phyloP scores from a whole-genome alignment of 2,888 invertebrate species.

The Tricholauxania praeusta region DNA sequence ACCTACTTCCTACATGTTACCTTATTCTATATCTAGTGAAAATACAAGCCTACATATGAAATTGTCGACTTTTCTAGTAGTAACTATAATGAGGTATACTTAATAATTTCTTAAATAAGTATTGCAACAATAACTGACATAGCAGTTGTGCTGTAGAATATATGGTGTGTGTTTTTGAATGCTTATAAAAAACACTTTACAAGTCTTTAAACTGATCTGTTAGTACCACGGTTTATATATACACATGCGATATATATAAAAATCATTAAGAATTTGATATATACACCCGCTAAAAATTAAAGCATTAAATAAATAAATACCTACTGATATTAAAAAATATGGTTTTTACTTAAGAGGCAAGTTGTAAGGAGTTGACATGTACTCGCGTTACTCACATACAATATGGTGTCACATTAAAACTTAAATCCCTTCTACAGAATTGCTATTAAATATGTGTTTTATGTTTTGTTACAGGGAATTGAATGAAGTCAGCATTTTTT shows the following conservation, averaged over 20 bases:
- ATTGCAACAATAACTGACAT: conserved; percentile 3
- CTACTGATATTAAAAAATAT: neutral
- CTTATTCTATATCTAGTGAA: conserved; percentile 32
- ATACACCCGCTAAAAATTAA: conserved; percentile 22
- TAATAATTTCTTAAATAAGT: conserved; percentile 1
- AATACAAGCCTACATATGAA: neutral
- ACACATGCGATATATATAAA: too few species aligned
- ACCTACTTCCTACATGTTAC: conserved; percentile 44
- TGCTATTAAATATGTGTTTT: too few species aligned
- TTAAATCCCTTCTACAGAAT: too few species aligned
- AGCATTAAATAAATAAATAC: conserved; percentile 8
- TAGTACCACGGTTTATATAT: conserved; percentile 8
- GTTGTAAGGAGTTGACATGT: neutral
- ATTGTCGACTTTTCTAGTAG: conserved; percentile 27
- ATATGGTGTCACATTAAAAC: too few species aligned
- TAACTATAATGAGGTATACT: neutral
- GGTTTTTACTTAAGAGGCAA: neutral
- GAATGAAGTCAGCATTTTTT: too few species aligned
- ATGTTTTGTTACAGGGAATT: too few species aligned
- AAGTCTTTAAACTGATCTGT: conserved; percentile 4
- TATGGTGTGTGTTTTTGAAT: conserved; percentile 19
- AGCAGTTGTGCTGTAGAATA: conserved; percentile 2
- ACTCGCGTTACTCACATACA: too few species aligned
- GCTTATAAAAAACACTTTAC: conserved; percentile 21
- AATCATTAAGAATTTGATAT: conserved; percentile 31